These are phyloP conservation scores for Centrocercus urophasianus DNA, from an alignment of 2,113 vertebrate species.

Conservation along the genomic window DNA sequence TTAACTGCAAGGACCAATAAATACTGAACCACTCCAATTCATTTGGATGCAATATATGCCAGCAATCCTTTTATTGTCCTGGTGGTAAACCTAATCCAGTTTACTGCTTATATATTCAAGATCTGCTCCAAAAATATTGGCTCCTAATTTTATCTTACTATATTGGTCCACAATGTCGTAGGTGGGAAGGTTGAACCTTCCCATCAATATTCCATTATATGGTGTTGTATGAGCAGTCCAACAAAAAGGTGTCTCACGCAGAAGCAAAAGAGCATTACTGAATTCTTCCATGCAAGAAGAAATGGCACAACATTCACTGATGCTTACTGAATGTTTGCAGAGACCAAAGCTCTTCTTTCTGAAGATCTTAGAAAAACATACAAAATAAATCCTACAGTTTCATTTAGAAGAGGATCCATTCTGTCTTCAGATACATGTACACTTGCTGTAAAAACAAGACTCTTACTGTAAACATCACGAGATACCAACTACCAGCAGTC, in stretches of 20 bases:
- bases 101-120: neutral
- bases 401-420: neutral
- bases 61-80: neutral
- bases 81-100: neutral
- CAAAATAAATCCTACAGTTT: neutral
- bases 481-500: neutral
- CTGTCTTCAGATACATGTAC: neutral
- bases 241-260: too few species aligned
- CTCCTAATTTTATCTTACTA: too few species aligned
- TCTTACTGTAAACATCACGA: fast-evolving
- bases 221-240: too few species aligned
- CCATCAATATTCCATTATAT: too few species aligned
- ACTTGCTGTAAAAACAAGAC: neutral
- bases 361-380: neutral
- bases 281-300: too few species aligned
- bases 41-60: neutral
- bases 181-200: too few species aligned
- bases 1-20: neutral
- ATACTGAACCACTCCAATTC: neutral
- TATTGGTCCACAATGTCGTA: too few species aligned
- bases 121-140: too few species aligned
- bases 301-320: too few species aligned
- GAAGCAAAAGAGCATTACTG: too few species aligned
- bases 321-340: too few species aligned
- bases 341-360: neutral